Evolutionary conservation across 2,888 invertebrate species (phyloP).

Genomic region (Drosophila buzzatii): DNA sequence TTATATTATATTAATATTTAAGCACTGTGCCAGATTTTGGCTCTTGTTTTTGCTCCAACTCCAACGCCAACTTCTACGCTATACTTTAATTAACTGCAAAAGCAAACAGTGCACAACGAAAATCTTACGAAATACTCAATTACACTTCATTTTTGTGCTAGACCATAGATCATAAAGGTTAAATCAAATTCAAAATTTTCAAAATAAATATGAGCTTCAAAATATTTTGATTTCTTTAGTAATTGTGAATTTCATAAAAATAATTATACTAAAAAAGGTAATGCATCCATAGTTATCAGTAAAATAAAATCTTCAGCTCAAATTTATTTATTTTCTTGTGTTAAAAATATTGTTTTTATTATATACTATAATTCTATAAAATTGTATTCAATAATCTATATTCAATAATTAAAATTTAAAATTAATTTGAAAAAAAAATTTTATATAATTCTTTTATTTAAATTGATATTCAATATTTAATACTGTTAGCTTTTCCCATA

Average conservation of each 20-base stretch:
- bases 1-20: slow-evolving; percentile 72
- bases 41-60: slow-evolving; percentile 16
- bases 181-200: neutral
- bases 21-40: slow-evolving; percentile 60
- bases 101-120: slow-evolving; percentile 76
- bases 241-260: no score
- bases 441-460: no score
- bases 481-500: neutral
- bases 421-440: neutral
- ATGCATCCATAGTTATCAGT: neutral
- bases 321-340: neutral
- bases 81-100: slow-evolving; percentile 71
- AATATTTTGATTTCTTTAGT: neutral
- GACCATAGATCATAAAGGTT: neutral
- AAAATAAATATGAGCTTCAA: neutral
- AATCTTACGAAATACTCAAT: slow-evolving; percentile 75
- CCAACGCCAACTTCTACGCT: slow-evolving; percentile 28
- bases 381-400: no score
- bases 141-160: slow-evolving; percentile 38
- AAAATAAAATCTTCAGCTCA: neutral
- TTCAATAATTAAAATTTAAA: neutral
- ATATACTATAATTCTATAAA: no score
- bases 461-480: neutral
- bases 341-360: no score
- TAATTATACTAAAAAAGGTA: no score